Percentiles rank a stretch among this genome's conserved stretches.
phyloP scores from a whole-genome alignment of 2,113 vertebrate species.

The Paralichthys olivaceus region DNA sequence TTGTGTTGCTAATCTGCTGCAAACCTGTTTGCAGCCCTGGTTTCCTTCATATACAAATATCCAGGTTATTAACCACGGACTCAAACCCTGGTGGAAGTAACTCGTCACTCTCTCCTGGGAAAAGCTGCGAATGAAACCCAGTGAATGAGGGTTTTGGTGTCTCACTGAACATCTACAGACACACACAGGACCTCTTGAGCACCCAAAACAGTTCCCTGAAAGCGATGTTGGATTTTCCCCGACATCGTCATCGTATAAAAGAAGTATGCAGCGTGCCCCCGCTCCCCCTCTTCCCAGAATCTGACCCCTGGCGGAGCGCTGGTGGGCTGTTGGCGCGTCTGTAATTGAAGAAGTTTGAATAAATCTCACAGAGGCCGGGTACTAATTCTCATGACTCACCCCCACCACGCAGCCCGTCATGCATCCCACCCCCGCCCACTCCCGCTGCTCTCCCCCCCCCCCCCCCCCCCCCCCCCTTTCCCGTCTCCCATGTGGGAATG shows the following conservation, averaged over 20 bases:
- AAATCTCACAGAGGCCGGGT: conserved; percentile 50
- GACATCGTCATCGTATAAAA: conserved; percentile 34
- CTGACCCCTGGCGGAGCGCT: conserved; percentile 31
- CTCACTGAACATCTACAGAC: conserved; percentile 7
- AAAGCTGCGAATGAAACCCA: conserved; percentile 15
- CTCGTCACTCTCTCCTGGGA: conserved; percentile 9
- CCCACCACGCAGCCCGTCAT: conserved; percentile 22
- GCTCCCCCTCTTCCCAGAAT: conserved; percentile 26
- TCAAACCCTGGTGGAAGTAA: conserved; percentile 41
- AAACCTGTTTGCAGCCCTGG: conserved; percentile 36
- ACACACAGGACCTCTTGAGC: not conserved
- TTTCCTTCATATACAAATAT: conserved; percentile 28
- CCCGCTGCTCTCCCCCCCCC: not conserved
- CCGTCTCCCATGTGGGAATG: conserved; percentile 66
- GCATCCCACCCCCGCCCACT: conserved; percentile 22
- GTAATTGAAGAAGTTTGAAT: conserved; percentile 56
- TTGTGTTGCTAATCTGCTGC: conserved; percentile 50
- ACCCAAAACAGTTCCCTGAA: not conserved
- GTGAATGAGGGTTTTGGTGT: not conserved
- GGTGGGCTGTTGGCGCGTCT: conserved; percentile 31
- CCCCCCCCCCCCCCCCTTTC: not conserved
- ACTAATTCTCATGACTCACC: conserved; percentile 76
- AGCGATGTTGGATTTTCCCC: conserved; percentile 33
- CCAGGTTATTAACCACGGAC: conserved; percentile 18
- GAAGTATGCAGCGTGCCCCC: not conserved